These are phyloP conservation scores for Neopelma chrysocephalum DNA, from an alignment of 2,797 vertebrate species.

Conservation along the genomic window DNA sequence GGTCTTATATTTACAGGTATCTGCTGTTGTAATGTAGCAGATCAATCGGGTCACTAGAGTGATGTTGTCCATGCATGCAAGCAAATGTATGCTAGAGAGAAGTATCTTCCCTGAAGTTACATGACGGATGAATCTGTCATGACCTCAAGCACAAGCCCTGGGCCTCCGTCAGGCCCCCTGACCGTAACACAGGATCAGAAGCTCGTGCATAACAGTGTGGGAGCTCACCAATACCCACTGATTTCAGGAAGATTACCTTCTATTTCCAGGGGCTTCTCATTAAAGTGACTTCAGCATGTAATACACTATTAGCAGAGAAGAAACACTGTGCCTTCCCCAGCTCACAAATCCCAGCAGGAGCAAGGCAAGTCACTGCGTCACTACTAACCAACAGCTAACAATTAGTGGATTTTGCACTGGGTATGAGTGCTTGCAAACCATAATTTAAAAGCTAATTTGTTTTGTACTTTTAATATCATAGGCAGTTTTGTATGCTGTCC, in stretches of 20 bases:
- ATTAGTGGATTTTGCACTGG: conserved; percentile 51
- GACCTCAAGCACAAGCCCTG: background rate
- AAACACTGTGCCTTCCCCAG: background rate
- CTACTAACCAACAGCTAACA: conserved; percentile 14
- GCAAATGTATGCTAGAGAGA: background rate
- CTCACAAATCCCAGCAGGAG: background rate
- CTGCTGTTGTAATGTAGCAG: background rate
- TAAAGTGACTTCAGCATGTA: background rate
- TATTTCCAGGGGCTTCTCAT: background rate
- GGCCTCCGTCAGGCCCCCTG: background rate
- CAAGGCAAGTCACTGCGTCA: background rate
- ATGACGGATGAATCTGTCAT: background rate
- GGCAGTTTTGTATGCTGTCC: background rate
- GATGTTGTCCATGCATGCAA: background rate
- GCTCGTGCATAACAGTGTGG: background rate
- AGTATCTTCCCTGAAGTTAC: background rate
- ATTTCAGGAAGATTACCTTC: background rate
- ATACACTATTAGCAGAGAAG: background rate
- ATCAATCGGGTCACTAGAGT: background rate
- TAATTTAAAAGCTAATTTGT: conserved; percentile 51
- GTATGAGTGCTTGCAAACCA: background rate
- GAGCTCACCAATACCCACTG: background rate
- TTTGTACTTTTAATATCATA: conserved; percentile 26
- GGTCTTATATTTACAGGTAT: background rate
- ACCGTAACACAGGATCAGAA: background rate